Percentiles rank a stretch among this genome's conserved stretches.
phyloP scores from a whole-genome alignment of 2,113 vertebrate genomes.

The Lota lota region DNA sequence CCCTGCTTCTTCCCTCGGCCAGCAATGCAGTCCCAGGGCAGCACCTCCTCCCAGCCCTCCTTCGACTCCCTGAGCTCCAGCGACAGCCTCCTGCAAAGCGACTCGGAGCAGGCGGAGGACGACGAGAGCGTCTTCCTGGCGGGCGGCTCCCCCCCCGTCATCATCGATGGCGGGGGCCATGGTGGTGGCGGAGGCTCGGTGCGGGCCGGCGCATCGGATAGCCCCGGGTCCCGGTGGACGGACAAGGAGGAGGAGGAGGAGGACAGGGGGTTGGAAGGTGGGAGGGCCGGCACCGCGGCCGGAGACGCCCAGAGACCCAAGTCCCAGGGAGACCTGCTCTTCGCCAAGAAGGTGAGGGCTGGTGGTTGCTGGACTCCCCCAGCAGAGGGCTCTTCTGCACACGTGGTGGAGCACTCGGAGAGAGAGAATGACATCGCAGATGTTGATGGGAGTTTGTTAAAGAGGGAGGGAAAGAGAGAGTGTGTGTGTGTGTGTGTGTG shows the following conservation, averaged over 20 bases:
- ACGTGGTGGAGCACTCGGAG: too few relatives aligned
- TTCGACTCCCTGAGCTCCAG: slow-evolving; percentile 71
- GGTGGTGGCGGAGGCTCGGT: slow-evolving; percentile 7
- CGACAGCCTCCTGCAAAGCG: slow-evolving; percentile 69
- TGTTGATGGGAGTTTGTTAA: neutral
- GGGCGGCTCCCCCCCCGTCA: slow-evolving; percentile 52
- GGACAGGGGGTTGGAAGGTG: slow-evolving; percentile 40
- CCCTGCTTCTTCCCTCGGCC: slow-evolving; percentile 7
- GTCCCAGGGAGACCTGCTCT: slow-evolving; percentile 80
- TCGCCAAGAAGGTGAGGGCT: slow-evolving; percentile 84
- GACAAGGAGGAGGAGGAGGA: slow-evolving; percentile 57
- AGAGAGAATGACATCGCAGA: neutral
- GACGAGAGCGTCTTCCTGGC: slow-evolving; percentile 76
- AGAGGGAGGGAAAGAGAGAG: neutral
- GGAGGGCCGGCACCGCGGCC: slow-evolving; percentile 11
- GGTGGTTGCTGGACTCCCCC: too few relatives aligned
- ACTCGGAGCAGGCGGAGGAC: slow-evolving; percentile 68
- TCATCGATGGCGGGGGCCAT: slow-evolving; percentile 10
- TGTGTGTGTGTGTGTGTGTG: neutral
- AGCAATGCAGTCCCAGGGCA: slow-evolving; percentile 76
- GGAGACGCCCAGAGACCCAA: slow-evolving; percentile 5
- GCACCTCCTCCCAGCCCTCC: slow-evolving; percentile 73
- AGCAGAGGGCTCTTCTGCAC: too few relatives aligned
- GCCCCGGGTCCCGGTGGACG: slow-evolving; percentile 63
- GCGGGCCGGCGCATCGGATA: slow-evolving; percentile 15